Conservation (phyloP, 2,888 invertebrate genomes). For the Beris morrisii region DNA sequence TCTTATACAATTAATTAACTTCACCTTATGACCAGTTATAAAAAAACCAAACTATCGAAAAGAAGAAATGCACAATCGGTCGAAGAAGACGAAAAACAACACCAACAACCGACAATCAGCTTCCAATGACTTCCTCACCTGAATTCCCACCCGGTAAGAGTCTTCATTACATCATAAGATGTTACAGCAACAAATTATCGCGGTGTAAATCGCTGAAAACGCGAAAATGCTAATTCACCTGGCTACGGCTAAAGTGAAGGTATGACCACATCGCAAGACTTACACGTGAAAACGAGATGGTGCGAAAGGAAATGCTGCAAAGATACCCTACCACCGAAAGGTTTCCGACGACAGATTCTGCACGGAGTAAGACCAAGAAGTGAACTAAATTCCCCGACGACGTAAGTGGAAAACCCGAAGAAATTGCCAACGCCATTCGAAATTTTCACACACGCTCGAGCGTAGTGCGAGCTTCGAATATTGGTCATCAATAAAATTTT, state of each 20-base stretch:
- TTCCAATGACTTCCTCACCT: slow-evolving; percentile 27
- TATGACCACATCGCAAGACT: background rate
- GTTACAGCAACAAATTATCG: slow-evolving; percentile 28
- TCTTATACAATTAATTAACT: slow-evolving; percentile 32
- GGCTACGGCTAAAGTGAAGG: slow-evolving; percentile 12
- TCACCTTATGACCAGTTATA: slow-evolving; percentile 6
- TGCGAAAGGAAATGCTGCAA: slow-evolving; percentile 2
- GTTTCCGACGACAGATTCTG: too few relatives aligned
- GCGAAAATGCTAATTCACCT: slow-evolving; percentile 28
- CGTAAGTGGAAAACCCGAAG: too few relatives aligned
- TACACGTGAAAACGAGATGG: slow-evolving; percentile 9
- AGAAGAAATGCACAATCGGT: background rate
- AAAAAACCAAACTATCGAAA: background rate
- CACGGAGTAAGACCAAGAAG: too few relatives aligned
- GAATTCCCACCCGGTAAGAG: slow-evolving; percentile 18
- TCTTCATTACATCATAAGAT: slow-evolving; percentile 21
- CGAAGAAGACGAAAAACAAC: background rate
- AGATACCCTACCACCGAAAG: background rate
- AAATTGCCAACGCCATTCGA: too few relatives aligned
- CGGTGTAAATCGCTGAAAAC: slow-evolving; percentile 27
- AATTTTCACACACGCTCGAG: too few relatives aligned
- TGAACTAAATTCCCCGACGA: too few relatives aligned
- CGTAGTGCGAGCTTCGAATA: too few relatives aligned
- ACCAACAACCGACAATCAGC: slow-evolving; percentile 3
- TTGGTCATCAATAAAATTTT: too few relatives aligned